Conservation (phyloP, 2,888 invertebrate genomes). For the Eupithecia centaureata region DNA sequence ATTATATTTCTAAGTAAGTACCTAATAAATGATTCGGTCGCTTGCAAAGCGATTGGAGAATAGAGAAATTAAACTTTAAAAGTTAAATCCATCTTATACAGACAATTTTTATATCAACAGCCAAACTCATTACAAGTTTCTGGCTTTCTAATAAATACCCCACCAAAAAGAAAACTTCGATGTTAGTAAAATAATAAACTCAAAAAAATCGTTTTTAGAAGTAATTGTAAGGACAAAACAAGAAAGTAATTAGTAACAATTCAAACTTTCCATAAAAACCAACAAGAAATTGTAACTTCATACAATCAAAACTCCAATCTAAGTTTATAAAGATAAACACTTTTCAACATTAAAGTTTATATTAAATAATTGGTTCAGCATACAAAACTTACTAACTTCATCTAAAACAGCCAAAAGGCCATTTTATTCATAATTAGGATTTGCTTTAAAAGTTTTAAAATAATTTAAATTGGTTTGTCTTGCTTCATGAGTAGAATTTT, state of each 20-base stretch:
- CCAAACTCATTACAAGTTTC: background rate
- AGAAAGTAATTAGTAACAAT: background rate
- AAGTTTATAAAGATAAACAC: constrained; percentile 21
- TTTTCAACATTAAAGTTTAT: constrained; percentile 20
- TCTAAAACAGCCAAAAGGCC: constrained; percentile 19
- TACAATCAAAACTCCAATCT: constrained; percentile 22
- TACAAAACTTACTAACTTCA: constrained; percentile 23
- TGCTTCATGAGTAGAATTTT: background rate
- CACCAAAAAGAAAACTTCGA: background rate
- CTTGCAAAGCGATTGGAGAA: background rate
- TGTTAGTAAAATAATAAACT: background rate
- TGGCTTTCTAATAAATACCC: background rate
- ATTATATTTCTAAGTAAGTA: background rate
- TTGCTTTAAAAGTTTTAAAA: constrained; percentile 14
- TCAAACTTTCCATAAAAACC: constrained; percentile 6
- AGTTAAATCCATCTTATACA: background rate
- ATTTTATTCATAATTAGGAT: constrained; percentile 25
- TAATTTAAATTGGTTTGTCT: constrained; percentile 3
- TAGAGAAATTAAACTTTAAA: background rate
- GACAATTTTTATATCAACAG: no score
- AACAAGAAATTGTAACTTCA: constrained; percentile 13
- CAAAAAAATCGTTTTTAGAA: background rate
- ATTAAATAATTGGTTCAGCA: constrained; percentile 20
- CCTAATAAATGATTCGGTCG: background rate
- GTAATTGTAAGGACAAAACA: background rate